phyloP scores from a whole-genome alignment of 1,140 invertebrate species.

The Spodoptera frugiperda region DNA sequence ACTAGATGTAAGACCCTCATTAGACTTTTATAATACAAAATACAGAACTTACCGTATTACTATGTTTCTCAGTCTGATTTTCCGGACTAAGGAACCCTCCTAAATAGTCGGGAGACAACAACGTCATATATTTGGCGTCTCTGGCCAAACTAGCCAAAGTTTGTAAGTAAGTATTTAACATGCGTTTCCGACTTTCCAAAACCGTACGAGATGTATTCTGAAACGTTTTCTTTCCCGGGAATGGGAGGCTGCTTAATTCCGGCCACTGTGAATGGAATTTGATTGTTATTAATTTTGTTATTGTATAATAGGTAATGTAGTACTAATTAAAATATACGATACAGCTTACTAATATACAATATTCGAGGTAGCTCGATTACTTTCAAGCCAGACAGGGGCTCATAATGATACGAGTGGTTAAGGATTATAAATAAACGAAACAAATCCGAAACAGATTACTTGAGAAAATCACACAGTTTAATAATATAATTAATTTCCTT shows the following conservation, averaged over 20 bases:
- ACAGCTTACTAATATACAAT: too few relatives aligned
- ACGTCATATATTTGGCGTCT: constrained; percentile 72
- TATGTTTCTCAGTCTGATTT: constrained; percentile 90
- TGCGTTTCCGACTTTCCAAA: constrained; percentile 94
- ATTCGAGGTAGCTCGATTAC: too few relatives aligned
- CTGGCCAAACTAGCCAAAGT: constrained; percentile 78
- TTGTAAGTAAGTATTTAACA: constrained; percentile 94
- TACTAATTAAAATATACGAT: too few relatives aligned
- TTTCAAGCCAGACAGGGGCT: not conserved
- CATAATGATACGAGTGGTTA: not conserved
- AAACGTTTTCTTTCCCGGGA: constrained; percentile 97
- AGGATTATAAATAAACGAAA: not conserved
- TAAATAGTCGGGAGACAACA: constrained; percentile 89
- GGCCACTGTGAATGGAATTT: constrained; percentile 88
- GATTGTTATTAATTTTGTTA: not conserved
- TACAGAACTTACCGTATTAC: constrained; percentile 70
- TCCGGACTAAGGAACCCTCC: constrained; percentile 93
- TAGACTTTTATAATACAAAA: too few relatives aligned
- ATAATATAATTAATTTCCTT: not conserved
- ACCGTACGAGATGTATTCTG: constrained; percentile 96
- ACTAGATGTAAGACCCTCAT: too few relatives aligned
- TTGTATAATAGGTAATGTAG: too few relatives aligned
- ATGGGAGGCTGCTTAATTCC: constrained; percentile 91
- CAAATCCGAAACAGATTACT: too few relatives aligned
- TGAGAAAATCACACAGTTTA: too few relatives aligned